Evolutionary conservation across 30 jellyfish, hydroid and myxozoan genomes (phyloP).

Genomic region (Sanderia malayensis): DNA sequence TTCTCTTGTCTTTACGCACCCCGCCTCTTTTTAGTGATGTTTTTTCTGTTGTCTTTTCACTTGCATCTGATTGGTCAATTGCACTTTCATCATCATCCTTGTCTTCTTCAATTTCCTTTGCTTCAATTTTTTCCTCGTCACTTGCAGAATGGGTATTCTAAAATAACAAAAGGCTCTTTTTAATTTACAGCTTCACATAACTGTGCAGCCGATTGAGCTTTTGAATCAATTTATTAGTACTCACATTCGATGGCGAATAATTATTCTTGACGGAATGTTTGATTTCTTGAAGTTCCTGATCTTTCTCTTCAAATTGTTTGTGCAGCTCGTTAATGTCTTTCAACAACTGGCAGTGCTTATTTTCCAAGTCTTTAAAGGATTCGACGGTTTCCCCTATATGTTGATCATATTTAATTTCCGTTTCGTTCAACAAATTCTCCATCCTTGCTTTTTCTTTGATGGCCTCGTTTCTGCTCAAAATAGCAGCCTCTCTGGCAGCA

Average conservation of each 20-base stretch:
- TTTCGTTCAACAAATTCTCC: slow-evolving; percentile 1
- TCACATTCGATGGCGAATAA: neutral
- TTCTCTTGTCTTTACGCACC: neutral
- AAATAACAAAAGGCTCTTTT: no score
- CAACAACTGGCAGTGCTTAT: slow-evolving; percentile 17
- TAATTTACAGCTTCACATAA: no score
- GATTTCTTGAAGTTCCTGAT: neutral
- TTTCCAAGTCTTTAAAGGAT: slow-evolving; percentile 13
- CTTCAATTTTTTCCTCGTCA: no score
- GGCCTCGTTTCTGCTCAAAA: slow-evolving; percentile 12
- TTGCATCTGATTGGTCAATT: neutral
- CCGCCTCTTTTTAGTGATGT: neutral
- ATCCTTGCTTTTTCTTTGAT: slow-evolving; percentile 14
- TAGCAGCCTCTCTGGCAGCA: slow-evolving; percentile 33
- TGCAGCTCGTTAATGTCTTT: slow-evolving; percentile 17
- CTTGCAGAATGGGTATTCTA: no score
- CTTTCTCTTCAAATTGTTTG: slow-evolving; percentile 4
- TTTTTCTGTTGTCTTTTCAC: neutral
- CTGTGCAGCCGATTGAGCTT: no score
- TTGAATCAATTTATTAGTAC: no score
- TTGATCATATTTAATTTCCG: slow-evolving; percentile 10
- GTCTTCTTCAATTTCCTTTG: neutral
- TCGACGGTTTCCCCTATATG: slow-evolving; percentile 12
- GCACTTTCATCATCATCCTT: neutral
- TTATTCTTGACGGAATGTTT: neutral